Percentiles rank a stretch among this genome's conserved stretches.
Evolutionary conservation across 1,140 invertebrate genomes (phyloP).

Genomic region (Drosophila bocki): DNA sequence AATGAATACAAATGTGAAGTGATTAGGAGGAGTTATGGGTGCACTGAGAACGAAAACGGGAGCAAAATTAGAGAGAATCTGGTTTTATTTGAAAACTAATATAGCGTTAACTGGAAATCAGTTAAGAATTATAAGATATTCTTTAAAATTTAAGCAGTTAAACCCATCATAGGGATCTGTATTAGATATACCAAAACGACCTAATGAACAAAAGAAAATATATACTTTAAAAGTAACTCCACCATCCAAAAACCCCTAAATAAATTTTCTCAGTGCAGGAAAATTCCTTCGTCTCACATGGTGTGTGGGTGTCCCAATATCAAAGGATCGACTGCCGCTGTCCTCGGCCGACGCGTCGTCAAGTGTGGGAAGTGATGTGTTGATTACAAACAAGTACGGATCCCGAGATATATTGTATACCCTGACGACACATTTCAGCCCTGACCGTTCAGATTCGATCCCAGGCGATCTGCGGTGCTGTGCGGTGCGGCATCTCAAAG

Average conservation of each 20-base stretch:
- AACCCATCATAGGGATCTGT: too few species aligned
- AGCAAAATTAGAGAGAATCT: background rate
- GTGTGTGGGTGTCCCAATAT: constrained; percentile 60
- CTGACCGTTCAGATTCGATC: constrained; percentile 9
- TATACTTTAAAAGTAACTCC: background rate
- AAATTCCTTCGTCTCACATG: background rate
- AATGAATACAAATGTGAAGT: constrained; percentile 55
- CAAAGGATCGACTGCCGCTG: constrained; percentile 48
- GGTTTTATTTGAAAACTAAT: background rate
- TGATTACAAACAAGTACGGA: constrained; percentile 58
- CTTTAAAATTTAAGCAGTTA: background rate
- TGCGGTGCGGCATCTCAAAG: constrained; percentile 40
- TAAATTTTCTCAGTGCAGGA: constrained; percentile 12
- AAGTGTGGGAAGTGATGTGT: constrained; percentile 65
- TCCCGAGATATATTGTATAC: constrained; percentile 6
- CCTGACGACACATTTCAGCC: constrained; percentile 41
- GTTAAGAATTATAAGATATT: background rate
- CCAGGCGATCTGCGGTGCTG: constrained; percentile 1
- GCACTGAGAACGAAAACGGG: constrained; percentile 9
- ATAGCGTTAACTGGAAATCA: too few species aligned
- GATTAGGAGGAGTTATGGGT: constrained; percentile 46
- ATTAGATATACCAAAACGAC: background rate
- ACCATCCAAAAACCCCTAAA: background rate
- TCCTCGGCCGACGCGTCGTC: constrained; percentile 27
- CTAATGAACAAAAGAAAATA: too few species aligned